Conservation (phyloP, 2,888 invertebrate species). For the Xestia c-nigrum region DNA sequence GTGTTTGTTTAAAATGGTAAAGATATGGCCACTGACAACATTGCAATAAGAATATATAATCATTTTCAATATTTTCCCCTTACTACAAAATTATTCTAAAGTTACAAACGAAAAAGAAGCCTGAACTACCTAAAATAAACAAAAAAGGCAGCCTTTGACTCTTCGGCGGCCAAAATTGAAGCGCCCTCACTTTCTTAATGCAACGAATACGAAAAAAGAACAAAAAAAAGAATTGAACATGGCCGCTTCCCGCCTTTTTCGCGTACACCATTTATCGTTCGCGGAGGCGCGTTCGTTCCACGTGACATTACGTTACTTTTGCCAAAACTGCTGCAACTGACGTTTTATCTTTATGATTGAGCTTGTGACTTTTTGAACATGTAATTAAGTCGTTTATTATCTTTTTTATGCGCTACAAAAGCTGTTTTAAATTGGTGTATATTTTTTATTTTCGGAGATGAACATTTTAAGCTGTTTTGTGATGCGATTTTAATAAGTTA, state of each 20-base stretch:
- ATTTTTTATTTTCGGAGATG: slow-evolving; percentile 21
- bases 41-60: too few relatives aligned
- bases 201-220: slow-evolving; percentile 37
- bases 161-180: slow-evolving; percentile 45
- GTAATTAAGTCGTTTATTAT: slow-evolving; percentile 27
- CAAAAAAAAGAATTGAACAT: slow-evolving; percentile 54
- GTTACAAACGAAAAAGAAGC: slow-evolving; percentile 6
- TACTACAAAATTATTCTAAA: slow-evolving; percentile 30
- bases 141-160: slow-evolving; percentile 45
- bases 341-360: slow-evolving; percentile 63
- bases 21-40: neutral
- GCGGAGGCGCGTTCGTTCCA: slow-evolving; percentile 50
- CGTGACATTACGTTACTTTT: slow-evolving; percentile 45
- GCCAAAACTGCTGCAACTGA: slow-evolving; percentile 58
- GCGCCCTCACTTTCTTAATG: slow-evolving; percentile 49
- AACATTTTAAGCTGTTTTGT: slow-evolving; percentile 9
- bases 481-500: slow-evolving; percentile 15
- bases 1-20: neutral
- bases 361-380: slow-evolving; percentile 35
- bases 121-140: slow-evolving; percentile 2
- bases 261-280: slow-evolving; percentile 63
- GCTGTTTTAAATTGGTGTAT: slow-evolving; percentile 24
- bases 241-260: slow-evolving; percentile 66
- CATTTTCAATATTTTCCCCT: slow-evolving; percentile 10
- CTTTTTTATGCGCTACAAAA: slow-evolving; percentile 3